These are phyloP conservation scores for Punctoribates punctum DNA, from an alignment of 2,888 invertebrate genomes.

Conservation along the genomic window DNA sequence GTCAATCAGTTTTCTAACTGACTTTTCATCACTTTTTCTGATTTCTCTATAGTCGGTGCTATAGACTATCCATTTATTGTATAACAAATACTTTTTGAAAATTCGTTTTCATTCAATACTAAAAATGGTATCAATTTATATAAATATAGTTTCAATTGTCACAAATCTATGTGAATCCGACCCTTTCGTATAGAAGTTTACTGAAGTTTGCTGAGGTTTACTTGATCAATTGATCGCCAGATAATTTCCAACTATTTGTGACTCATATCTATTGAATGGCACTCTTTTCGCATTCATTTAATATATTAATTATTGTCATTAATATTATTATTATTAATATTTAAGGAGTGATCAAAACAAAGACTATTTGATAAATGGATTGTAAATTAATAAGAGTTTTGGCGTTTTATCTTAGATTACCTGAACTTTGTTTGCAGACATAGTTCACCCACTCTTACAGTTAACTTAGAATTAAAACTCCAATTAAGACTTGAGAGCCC, in stretches of 20 bases:
- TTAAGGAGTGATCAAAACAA: background rate
- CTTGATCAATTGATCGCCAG: background rate
- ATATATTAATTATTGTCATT: background rate
- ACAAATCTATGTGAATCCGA: conserved; percentile 13
- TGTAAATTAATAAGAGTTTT: background rate
- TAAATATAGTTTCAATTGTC: conserved; percentile 6
- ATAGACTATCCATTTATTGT: background rate
- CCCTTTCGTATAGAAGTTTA: background rate
- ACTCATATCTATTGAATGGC: background rate
- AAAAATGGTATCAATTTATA: too few relatives aligned
- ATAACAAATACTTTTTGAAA: background rate
- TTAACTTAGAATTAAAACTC: too few relatives aligned
- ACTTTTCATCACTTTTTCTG: conserved; percentile 15
- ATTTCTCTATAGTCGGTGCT: conserved; percentile 11
- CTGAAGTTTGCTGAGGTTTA: too few relatives aligned
- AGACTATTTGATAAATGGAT: too few relatives aligned
- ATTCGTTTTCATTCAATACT: background rate
- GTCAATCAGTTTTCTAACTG: background rate
- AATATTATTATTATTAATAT: background rate
- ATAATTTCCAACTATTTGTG: background rate
- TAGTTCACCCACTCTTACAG: background rate
- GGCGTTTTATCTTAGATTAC: background rate
- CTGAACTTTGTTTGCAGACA: background rate
- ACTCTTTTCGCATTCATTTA: background rate
- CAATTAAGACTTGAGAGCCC: too few relatives aligned